Conservation (phyloP, 2,797 vertebrate genomes). For the Furcifer pardalis region DNA sequence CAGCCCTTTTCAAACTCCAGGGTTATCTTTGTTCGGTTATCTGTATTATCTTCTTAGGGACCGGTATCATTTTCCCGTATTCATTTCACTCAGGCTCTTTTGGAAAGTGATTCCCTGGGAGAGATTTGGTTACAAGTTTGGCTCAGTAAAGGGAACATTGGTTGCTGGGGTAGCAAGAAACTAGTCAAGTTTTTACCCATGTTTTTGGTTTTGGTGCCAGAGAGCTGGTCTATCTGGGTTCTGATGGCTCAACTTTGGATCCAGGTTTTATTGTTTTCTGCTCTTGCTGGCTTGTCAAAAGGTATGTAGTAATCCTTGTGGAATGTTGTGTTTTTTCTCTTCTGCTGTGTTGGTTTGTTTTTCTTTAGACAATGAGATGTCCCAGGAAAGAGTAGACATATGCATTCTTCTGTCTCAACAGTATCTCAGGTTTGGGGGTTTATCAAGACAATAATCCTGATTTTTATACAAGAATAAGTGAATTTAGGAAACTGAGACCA, state of each 20-base stretch:
- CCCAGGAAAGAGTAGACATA: not conserved
- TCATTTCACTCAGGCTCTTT: constrained; percentile 45
- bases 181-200: not conserved
- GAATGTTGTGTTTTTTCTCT: not conserved
- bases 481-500: not conserved
- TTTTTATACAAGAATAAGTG: not conserved
- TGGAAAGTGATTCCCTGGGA: constrained; percentile 15
- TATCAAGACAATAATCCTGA: too few relatives aligned
- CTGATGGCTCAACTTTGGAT: constrained; percentile 55
- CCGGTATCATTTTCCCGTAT: constrained; percentile 43
- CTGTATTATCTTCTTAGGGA: not conserved
- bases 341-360: fast-evolving
- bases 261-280: constrained; percentile 40
- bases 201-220: not conserved
- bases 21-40: not conserved
- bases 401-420: not conserved
- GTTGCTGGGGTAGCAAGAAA: not conserved
- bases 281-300: constrained; percentile 36
- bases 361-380: not conserved
- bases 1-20: not conserved
- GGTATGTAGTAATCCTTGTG: constrained; percentile 48
- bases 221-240: not conserved
- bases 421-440: too few relatives aligned
- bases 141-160: constrained; percentile 11
- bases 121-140: constrained; percentile 57